phyloP scores from a whole-genome alignment of 2,113 vertebrate species.

The Epinephelus cyanopodus region DNA sequence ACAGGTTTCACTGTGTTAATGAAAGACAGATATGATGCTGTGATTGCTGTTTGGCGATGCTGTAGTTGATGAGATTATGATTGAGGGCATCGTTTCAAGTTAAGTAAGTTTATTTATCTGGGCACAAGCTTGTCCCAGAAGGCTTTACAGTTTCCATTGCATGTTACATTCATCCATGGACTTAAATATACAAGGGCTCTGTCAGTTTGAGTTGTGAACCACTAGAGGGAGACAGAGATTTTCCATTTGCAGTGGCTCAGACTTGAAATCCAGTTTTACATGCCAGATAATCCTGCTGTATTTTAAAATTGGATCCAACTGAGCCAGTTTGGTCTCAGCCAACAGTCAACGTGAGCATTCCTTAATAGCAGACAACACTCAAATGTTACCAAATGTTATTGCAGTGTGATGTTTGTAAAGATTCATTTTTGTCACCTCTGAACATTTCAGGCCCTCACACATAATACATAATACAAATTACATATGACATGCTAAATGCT shows the following conservation, averaged over 20 bases:
- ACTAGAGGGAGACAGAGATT: slow-evolving; percentile 68
- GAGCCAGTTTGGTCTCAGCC: neutral
- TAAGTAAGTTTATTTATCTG: neutral
- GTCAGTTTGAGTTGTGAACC: neutral
- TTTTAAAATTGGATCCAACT: neutral
- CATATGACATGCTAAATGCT: no score
- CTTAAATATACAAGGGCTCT: neutral
- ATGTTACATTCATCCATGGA: neutral
- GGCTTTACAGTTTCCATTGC: neutral
- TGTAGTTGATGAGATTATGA: neutral
- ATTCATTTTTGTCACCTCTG: neutral
- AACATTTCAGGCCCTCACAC: neutral
- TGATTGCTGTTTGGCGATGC: neutral
- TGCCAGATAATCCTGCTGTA: neutral
- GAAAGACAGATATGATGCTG: neutral
- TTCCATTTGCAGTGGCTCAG: neutral
- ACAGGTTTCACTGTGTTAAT: neutral
- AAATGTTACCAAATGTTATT: neutral
- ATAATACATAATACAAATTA: no score
- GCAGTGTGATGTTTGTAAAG: neutral
- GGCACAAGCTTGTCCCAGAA: neutral
- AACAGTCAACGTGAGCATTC: neutral
- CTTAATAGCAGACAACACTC: neutral
- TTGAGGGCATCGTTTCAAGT: neutral
- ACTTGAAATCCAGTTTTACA: neutral